These are phyloP conservation scores for Empis livida DNA, from an alignment of 2,888 invertebrate species.

Conservation along the genomic window DNA sequence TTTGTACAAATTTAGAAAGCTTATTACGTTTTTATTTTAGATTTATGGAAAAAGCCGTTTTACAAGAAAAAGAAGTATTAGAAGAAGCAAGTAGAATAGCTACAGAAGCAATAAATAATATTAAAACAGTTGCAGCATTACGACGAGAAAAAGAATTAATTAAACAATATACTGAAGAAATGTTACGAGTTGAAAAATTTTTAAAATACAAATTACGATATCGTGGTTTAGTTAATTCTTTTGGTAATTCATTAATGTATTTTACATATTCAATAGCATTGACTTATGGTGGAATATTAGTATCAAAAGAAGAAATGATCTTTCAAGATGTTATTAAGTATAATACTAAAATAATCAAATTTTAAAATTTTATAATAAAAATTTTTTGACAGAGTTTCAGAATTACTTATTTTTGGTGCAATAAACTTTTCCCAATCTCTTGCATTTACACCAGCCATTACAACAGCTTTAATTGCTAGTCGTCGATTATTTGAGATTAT, in stretches of 20 bases:
- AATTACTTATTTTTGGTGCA: slow-evolving; percentile 62
- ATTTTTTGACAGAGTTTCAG: slow-evolving; percentile 46
- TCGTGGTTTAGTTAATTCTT: slow-evolving; percentile 55
- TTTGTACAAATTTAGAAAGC: too few relatives aligned
- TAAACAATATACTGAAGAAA: slow-evolving; percentile 44
- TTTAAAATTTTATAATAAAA: too few relatives aligned
- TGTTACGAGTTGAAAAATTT: slow-evolving; percentile 38
- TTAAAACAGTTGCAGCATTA: slow-evolving; percentile 55
- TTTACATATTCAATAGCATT: slow-evolving; percentile 59
- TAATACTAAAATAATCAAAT: slow-evolving; percentile 9
- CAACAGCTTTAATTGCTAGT: slow-evolving; percentile 56
- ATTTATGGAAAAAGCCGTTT: slow-evolving; percentile 46
- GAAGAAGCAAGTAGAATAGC: slow-evolving; percentile 58
- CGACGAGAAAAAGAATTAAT: slow-evolving; percentile 49
- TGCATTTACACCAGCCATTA: slow-evolving; percentile 66
- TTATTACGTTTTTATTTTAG: slow-evolving; percentile 32
- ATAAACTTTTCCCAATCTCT: slow-evolving; percentile 70
- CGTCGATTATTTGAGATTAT: slow-evolving; percentile 53
- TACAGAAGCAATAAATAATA: slow-evolving; percentile 59
- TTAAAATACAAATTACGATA: slow-evolving; percentile 44
- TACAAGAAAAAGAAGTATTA: slow-evolving; percentile 48
- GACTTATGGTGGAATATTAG: slow-evolving; percentile 59
- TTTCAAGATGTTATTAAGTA: slow-evolving; percentile 61
- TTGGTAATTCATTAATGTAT: slow-evolving; percentile 57
- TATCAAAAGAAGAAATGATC: slow-evolving; percentile 45